These are phyloP conservation scores for Sebastes steindachneri DNA, from an alignment of 2,797 vertebrate genomes.

Conservation along the genomic window DNA sequence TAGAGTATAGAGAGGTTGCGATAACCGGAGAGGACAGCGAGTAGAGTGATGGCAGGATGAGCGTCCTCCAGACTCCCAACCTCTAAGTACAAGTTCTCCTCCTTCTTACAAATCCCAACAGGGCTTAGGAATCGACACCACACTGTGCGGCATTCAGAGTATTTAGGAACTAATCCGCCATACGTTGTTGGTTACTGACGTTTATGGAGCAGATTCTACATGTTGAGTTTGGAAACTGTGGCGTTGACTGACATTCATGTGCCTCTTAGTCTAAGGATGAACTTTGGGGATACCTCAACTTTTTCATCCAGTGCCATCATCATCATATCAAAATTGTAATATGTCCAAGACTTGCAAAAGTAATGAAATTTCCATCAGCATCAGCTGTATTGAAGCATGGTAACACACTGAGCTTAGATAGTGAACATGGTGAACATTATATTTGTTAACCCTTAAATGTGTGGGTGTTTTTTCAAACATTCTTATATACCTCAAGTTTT, in stretches of 20 bases:
- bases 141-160: conserved; percentile 16
- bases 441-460: neutral
- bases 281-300: neutral
- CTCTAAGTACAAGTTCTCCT: conserved; percentile 24
- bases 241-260: neutral
- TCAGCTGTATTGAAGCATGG: neutral
- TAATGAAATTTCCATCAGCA: neutral
- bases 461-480: neutral
- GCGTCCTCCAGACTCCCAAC: conserved; percentile 13
- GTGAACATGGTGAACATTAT: neutral
- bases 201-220: conserved; percentile 7
- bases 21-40: neutral
- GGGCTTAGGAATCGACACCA: conserved; percentile 39
- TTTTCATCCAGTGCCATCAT: neutral
- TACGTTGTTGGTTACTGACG: neutral
- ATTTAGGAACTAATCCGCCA: conserved; percentile 25
- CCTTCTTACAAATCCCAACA: conserved; percentile 40
- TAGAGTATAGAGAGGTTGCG: neutral
- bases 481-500: neutral
- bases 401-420: neutral
- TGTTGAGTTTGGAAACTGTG: neutral
- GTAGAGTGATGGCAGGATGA: conserved; percentile 13
- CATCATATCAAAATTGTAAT: neutral
- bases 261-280: neutral
- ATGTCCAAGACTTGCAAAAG: neutral